These are phyloP conservation scores for Zootermopsis nevadensis DNA, from an alignment of 2,888 invertebrate species.

Conservation along the genomic window DNA sequence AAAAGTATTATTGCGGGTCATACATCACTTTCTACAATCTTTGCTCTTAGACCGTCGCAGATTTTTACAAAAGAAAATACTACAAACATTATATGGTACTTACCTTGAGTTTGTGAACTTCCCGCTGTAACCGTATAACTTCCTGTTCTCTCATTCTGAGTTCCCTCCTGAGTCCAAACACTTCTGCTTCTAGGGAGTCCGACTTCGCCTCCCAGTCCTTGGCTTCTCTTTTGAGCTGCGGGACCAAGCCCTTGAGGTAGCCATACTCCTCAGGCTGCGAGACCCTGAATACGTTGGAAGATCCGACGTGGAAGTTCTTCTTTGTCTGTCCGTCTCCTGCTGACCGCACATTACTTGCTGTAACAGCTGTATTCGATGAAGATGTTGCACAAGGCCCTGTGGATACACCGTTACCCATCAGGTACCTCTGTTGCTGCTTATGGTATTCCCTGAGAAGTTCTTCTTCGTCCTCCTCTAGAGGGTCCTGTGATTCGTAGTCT, in stretches of 20 bases:
- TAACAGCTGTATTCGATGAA: neutral
- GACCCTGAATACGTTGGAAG: constrained; percentile 38
- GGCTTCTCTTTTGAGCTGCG: constrained; percentile 65
- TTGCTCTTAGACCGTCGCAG: too few relatives aligned
- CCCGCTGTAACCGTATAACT: constrained; percentile 71
- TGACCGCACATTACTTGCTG: neutral
- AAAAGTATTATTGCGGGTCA: too few relatives aligned
- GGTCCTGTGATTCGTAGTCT: constrained; percentile 1
- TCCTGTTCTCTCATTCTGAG: constrained; percentile 69
- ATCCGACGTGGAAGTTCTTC: constrained; percentile 30
- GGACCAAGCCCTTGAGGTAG: constrained; percentile 62
- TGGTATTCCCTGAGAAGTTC: constrained; percentile 16
- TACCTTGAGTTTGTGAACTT: constrained; percentile 78
- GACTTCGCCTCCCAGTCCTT: constrained; percentile 66
- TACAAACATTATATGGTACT: constrained; percentile 55
- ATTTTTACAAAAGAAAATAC: too few relatives aligned
- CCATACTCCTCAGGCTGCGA: constrained; percentile 56
- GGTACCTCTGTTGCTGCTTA: constrained; percentile 24
- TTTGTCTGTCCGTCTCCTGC: neutral
- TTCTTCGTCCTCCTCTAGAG: constrained; percentile 30
- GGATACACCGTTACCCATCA: constrained; percentile 53
- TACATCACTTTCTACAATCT: too few relatives aligned
- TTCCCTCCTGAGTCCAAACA: constrained; percentile 67
- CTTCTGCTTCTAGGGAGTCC: constrained; percentile 67
- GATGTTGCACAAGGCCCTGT: constrained; percentile 5